Percentiles rank a stretch among this genome's conserved stretches.
Evolutionary conservation across 2,888 invertebrate species (phyloP).

Genomic region (Phalera bucephala): DNA sequence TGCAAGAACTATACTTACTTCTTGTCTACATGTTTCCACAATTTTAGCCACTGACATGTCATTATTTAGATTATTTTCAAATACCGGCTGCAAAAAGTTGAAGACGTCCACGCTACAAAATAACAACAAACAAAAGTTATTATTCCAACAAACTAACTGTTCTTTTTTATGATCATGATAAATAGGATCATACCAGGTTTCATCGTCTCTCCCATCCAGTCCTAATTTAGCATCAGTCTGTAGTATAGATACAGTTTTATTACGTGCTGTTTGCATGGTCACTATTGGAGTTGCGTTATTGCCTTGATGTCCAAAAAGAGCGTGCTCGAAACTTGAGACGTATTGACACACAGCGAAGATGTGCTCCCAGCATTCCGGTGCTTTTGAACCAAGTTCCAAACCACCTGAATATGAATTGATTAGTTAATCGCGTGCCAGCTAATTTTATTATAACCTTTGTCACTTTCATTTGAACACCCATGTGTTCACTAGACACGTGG

Average conservation of each 20-base stretch:
- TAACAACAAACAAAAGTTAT: background rate
- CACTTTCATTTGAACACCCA: no score
- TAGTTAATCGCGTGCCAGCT: no score
- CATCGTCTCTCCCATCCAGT: conserved; percentile 84
- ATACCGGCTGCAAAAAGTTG: conserved; percentile 89
- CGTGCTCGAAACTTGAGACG: conserved; percentile 95
- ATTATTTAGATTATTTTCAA: conserved; percentile 84
- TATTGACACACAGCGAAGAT: conserved; percentile 97
- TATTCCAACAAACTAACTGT: background rate
- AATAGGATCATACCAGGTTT: conserved; percentile 85
- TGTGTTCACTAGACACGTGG: no score
- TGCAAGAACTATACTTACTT: conserved; percentile 45
- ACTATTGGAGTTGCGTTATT: conserved; percentile 86
- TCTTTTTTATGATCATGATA: background rate
- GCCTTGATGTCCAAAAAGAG: conserved; percentile 92
- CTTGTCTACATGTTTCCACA: conserved; percentile 83
- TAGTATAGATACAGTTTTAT: conserved; percentile 84
- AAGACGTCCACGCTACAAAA: conserved; percentile 90
- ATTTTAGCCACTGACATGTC: conserved; percentile 89
- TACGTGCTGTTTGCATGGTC: conserved; percentile 85
- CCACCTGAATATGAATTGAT: conserved; percentile 82
- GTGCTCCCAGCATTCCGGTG: conserved; percentile 97
- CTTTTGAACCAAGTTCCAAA: conserved; percentile 95
- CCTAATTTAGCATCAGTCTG: conserved; percentile 83
- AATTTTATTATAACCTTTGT: no score